A percentile compares a stretch with the other conserved stretches of the same genome.
Evolutionary conservation across 1,140 invertebrate genomes (phyloP).

Genomic region (Subanguina moxae): DNA sequence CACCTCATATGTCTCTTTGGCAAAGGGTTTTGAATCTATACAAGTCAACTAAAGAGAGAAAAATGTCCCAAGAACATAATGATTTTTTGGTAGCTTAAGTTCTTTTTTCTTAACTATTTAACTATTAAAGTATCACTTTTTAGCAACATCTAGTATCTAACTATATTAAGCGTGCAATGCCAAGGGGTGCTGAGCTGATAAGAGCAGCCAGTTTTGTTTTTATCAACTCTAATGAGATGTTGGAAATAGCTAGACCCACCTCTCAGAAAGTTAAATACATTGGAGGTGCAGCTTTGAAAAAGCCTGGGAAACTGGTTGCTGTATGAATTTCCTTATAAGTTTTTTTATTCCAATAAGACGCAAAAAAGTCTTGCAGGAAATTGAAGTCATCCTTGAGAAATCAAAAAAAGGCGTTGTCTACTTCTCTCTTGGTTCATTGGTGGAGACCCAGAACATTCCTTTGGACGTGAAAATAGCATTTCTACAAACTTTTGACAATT

Average conservation of each 20-base stretch:
- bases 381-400: constrained; percentile 3
- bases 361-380: not conserved
- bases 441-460: constrained; percentile 3
- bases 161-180: not conserved
- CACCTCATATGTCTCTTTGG: constrained; percentile 7
- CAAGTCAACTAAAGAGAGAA: not conserved
- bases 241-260: constrained; percentile 2
- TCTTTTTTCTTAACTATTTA: not conserved
- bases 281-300: not conserved
- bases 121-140: not conserved
- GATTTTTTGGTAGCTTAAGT: not conserved
- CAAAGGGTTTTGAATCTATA: not conserved
- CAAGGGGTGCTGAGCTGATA: not conserved
- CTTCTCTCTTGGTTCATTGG: constrained; percentile 14
- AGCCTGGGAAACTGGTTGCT: not conserved
- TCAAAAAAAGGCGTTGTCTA: constrained; percentile 10
- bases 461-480: not conserved
- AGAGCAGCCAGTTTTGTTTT: not conserved
- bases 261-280: constrained; percentile 11
- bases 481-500: not conserved
- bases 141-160: not conserved
- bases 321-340: too few species aligned
- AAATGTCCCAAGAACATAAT: not conserved
- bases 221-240: constrained; percentile 2
- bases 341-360: not conserved